Conservation (phyloP, 2,113 vertebrate species). For the Carassius carassius region DNA sequence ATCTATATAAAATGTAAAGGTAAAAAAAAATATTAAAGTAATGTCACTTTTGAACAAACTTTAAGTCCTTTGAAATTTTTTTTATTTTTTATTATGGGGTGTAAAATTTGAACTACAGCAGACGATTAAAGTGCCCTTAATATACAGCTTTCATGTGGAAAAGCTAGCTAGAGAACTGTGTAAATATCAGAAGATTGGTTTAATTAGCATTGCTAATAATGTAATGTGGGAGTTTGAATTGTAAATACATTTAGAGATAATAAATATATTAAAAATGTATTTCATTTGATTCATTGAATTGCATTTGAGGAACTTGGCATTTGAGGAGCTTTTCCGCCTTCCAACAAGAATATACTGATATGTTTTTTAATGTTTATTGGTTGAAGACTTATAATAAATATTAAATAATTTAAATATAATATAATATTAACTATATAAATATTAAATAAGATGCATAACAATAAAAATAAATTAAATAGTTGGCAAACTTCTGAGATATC, state of each 20-base stretch:
- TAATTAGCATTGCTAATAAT: constrained; percentile 69
- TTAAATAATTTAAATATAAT: neutral
- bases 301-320: too few relatives aligned
- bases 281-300: neutral
- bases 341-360: too few relatives aligned
- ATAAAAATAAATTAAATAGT: neutral
- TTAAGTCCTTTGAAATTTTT: neutral
- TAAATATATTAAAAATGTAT: constrained; percentile 50
- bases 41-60: neutral
- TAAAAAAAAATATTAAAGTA: neutral
- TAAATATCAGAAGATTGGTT: constrained; percentile 66
- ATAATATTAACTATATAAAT: neutral
- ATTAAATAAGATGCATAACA: neutral
- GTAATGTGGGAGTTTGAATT: constrained; percentile 71
- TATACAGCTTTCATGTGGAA: constrained; percentile 65
- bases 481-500: neutral
- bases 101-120: constrained; percentile 15
- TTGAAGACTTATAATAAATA: neutral
- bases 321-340: neutral
- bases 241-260: constrained; percentile 68
- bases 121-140: constrained; percentile 67
- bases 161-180: constrained; percentile 60
- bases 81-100: neutral
- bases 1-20: neutral
- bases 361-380: too few relatives aligned